Evolutionary conservation across 2,888 invertebrate genomes (phyloP).

Genomic region (Bellardia bayeri): DNA sequence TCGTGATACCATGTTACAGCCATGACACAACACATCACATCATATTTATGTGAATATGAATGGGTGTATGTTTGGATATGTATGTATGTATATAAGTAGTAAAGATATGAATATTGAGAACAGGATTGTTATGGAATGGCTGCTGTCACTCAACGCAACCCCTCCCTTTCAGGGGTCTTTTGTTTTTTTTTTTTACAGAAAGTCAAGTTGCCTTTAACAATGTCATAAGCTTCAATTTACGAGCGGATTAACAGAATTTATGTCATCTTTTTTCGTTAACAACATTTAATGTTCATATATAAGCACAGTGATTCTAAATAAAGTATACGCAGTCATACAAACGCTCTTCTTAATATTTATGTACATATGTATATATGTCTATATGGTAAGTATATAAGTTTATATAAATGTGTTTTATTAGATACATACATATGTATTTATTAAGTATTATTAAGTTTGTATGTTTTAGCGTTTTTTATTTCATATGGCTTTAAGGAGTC

Average conservation of each 20-base stretch:
- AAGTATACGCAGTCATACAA: constrained; percentile 7
- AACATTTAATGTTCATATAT: constrained; percentile 63
- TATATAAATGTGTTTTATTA: neutral
- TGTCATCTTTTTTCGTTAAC: constrained; percentile 68
- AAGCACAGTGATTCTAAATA: constrained; percentile 36
- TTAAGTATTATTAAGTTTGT: neutral
- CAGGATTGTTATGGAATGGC: no score
- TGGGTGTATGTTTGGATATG: neutral
- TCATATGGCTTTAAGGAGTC: neutral
- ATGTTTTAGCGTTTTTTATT: neutral
- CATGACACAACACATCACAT: constrained; percentile 25
- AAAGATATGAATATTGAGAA: no score
- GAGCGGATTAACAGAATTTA: constrained; percentile 70
- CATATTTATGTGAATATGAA: neutral
- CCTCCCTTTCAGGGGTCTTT: constrained; percentile 2
- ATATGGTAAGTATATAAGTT: neutral
- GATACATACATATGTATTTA: neutral
- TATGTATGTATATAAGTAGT: no score
- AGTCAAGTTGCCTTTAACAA: constrained; percentile 68
- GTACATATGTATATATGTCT: neutral
- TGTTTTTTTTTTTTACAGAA: constrained; percentile 21
- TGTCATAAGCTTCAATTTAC: constrained; percentile 70
- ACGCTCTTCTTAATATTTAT: neutral
- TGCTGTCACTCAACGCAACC: neutral
- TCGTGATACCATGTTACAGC: constrained; percentile 34